These are phyloP conservation scores for Cylas formicarius DNA, from an alignment of 1,140 invertebrate genomes.

Conservation along the genomic window DNA sequence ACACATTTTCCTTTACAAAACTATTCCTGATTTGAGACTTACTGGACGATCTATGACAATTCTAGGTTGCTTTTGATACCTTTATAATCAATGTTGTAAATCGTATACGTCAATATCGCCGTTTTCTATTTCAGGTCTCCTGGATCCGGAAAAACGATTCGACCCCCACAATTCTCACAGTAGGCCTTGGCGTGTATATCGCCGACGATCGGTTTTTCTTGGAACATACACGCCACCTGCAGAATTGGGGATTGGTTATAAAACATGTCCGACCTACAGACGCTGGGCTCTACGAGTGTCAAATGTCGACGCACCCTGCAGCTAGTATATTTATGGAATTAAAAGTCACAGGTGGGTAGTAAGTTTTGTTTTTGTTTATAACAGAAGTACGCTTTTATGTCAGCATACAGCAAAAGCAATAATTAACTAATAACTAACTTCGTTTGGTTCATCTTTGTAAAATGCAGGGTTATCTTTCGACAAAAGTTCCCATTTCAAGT, in stretches of 20 bases:
- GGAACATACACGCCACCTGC: slow-evolving; percentile 61
- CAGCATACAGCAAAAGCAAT: no score
- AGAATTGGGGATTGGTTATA: slow-evolving; percentile 83
- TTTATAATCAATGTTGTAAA: no score
- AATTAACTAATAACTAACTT: slow-evolving; percentile 3
- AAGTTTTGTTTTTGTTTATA: neutral
- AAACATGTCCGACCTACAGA: slow-evolving; percentile 74
- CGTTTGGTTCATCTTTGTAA: neutral
- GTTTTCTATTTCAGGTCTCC: slow-evolving; percentile 55
- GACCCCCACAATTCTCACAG: slow-evolving; percentile 58
- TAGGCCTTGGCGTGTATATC: slow-evolving; percentile 61
- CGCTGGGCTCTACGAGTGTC: slow-evolving; percentile 78
- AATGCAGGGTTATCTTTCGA: no score
- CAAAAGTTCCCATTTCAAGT: no score
- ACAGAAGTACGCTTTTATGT: neutral
- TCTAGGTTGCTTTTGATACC: no score
- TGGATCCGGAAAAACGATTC: slow-evolving; percentile 62
- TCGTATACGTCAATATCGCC: no score
- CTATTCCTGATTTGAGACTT: no score
- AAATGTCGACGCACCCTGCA: slow-evolving; percentile 80
- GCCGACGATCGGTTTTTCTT: slow-evolving; percentile 67
- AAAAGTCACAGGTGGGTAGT: slow-evolving; percentile 71
- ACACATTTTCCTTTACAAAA: no score
- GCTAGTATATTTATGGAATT: slow-evolving; percentile 75
- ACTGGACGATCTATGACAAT: no score